Evolutionary conservation across 2,797 vertebrate species (phyloP).

Genomic region (Darevskia mixta): DNA sequence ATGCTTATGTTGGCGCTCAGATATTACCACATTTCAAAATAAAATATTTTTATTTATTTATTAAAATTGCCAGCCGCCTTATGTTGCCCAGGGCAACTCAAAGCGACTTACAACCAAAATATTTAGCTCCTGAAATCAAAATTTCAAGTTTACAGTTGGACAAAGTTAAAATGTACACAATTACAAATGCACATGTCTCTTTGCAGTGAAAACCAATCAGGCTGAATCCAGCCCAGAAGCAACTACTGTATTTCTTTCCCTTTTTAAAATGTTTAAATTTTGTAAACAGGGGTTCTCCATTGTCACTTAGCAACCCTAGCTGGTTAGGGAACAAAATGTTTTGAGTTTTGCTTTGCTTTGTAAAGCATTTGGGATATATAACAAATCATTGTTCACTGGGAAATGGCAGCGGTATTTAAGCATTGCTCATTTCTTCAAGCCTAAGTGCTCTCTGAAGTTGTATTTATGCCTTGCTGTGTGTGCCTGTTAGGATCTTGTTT

Average conservation of each 20-base stretch:
- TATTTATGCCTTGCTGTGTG: background rate
- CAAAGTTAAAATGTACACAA: background rate
- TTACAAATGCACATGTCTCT: slow-evolving; percentile 12
- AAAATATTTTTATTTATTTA: background rate
- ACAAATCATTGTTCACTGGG: slow-evolving; percentile 45
- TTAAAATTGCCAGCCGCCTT: no score
- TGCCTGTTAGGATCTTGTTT: slow-evolving; percentile 46
- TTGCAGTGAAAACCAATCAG: slow-evolving; percentile 12
- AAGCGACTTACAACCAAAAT: background rate
- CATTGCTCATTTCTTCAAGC: slow-evolving; percentile 29
- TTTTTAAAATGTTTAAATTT: slow-evolving; percentile 56
- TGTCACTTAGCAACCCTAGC: slow-evolving; percentile 74
- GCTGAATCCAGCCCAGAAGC: slow-evolving; percentile 30
- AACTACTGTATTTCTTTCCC: slow-evolving; percentile 41
- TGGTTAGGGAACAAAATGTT: slow-evolving; percentile 69
- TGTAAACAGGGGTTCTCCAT: slow-evolving; percentile 60
- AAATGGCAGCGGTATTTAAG: slow-evolving; percentile 39
- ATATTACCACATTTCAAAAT: background rate
- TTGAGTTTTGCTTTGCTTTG: slow-evolving; percentile 36
- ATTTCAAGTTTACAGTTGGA: background rate
- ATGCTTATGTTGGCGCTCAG: background rate
- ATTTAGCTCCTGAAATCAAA: background rate
- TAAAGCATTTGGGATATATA: slow-evolving; percentile 44
- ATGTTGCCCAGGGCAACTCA: no score
- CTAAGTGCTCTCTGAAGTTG: slow-evolving; percentile 35